Conservation (phyloP, 2,888 invertebrate species). For the Cephus sareptanus region DNA sequence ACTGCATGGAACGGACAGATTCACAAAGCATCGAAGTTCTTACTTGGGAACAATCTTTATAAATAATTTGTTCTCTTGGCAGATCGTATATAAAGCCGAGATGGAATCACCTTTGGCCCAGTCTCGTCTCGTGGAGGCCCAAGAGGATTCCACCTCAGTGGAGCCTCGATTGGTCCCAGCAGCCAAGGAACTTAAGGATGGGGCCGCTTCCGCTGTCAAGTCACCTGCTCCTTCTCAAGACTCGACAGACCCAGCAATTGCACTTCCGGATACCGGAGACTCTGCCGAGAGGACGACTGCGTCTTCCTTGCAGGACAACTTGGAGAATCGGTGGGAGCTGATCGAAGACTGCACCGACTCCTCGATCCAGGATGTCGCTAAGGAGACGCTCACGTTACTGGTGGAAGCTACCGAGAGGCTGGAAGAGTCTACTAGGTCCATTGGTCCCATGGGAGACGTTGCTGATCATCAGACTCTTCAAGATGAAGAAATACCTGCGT, state of each 20-base stretch:
- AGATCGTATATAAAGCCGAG: constrained; percentile 42
- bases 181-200: neutral
- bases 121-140: constrained; percentile 41
- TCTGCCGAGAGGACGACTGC: neutral
- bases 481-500: neutral
- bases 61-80: constrained; percentile 17
- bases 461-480: neutral
- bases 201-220: neutral
- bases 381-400: neutral
- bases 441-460: neutral
- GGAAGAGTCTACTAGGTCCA: neutral
- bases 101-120: constrained; percentile 57
- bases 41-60: neutral
- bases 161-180: neutral
- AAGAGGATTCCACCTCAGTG: constrained; percentile 51
- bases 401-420: neutral
- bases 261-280: neutral
- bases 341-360: neutral
- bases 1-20: neutral
- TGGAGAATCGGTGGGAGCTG: neutral
- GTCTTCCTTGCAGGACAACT: neutral
- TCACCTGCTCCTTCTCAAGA: neutral
- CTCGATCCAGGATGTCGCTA: neutral
- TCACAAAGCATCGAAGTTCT: neutral
- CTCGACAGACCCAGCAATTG: neutral